Percentiles rank a stretch among this genome's conserved stretches.
Evolutionary conservation across 2,888 invertebrate genomes (phyloP).

Genomic region (Orchesellides sinensis): DNA sequence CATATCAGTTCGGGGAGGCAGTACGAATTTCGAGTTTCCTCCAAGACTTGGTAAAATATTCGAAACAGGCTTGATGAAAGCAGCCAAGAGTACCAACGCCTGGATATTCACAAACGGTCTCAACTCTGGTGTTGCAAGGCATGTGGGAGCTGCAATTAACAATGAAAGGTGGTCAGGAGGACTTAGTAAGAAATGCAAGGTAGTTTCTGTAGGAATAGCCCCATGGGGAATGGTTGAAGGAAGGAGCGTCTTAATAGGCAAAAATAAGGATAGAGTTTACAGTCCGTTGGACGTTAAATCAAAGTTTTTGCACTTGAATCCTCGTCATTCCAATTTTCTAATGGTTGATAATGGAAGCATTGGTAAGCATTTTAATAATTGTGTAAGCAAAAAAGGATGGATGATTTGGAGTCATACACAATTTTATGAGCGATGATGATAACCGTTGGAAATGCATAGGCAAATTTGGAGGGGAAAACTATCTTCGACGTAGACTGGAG

Average conservation of each 20-base stretch:
- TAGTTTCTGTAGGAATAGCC: slow-evolving; percentile 97
- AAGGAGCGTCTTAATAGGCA: slow-evolving; percentile 92
- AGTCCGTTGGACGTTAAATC: slow-evolving; percentile 86
- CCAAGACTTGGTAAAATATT: slow-evolving; percentile 96
- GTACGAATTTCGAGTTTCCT: slow-evolving; percentile 95
- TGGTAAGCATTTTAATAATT: slow-evolving; percentile 80
- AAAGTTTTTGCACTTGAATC: slow-evolving; percentile 95
- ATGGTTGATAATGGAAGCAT: slow-evolving; percentile 99
- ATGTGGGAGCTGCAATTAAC: slow-evolving; percentile 96
- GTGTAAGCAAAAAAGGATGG: neutral
- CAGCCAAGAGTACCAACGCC: slow-evolving; percentile 98
- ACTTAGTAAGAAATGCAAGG: slow-evolving; percentile 86
- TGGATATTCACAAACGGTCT: slow-evolving; percentile 94
- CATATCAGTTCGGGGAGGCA: slow-evolving; percentile 98
- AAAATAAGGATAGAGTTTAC: slow-evolving; percentile 92
- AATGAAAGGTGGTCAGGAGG: slow-evolving; percentile 83
- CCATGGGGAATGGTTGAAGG: slow-evolving; percentile 99
- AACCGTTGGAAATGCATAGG: slow-evolving; percentile 20
- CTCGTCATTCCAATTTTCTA: slow-evolving; percentile 97
- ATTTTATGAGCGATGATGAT: no score
- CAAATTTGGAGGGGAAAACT: slow-evolving; percentile 93
- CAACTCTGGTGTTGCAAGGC: slow-evolving; percentile 91
- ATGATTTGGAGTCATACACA: neutral
- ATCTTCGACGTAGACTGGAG: slow-evolving; percentile 94
- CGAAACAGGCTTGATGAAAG: slow-evolving; percentile 95